phyloP scores from a whole-genome alignment of 1,140 invertebrate species.

The Eupristina koningsbergeri region DNA sequence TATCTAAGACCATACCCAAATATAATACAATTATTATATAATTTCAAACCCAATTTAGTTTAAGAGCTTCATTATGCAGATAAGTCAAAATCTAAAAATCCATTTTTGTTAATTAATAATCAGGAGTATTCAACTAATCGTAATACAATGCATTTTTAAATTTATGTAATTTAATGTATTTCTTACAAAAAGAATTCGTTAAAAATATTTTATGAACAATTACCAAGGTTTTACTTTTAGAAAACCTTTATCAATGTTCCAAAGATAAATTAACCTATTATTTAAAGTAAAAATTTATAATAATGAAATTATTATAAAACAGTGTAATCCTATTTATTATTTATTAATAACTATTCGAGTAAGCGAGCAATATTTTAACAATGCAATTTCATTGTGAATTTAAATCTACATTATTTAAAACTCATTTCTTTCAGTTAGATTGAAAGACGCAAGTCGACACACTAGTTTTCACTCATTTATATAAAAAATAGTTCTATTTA shows the following conservation, averaged over 20 bases:
- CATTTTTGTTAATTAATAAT: too few species aligned
- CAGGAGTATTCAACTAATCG: too few species aligned
- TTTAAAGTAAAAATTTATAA: neutral
- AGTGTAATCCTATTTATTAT: neutral
- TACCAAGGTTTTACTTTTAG: too few species aligned
- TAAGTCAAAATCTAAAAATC: too few species aligned
- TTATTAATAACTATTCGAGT: neutral
- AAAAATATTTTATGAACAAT: too few species aligned
- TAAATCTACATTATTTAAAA: neutral
- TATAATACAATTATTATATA: too few species aligned
- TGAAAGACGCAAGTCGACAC: neutral
- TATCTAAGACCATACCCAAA: too few species aligned
- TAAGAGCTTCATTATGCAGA: too few species aligned
- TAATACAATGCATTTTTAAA: too few species aligned
- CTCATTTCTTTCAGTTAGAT: neutral
- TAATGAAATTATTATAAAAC: neutral
- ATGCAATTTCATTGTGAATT: neutral
- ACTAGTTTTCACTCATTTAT: neutral
- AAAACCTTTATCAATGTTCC: neutral
- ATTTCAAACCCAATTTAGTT: too few species aligned
- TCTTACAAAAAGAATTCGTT: too few species aligned
- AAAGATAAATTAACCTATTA: neutral
- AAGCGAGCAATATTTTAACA: neutral
- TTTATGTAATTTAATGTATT: too few species aligned
- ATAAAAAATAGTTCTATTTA: neutral